Base-by-base conservation (phyloP, 1,140 invertebrate species). In the Trachymyrmex septentrionalis region DNA sequence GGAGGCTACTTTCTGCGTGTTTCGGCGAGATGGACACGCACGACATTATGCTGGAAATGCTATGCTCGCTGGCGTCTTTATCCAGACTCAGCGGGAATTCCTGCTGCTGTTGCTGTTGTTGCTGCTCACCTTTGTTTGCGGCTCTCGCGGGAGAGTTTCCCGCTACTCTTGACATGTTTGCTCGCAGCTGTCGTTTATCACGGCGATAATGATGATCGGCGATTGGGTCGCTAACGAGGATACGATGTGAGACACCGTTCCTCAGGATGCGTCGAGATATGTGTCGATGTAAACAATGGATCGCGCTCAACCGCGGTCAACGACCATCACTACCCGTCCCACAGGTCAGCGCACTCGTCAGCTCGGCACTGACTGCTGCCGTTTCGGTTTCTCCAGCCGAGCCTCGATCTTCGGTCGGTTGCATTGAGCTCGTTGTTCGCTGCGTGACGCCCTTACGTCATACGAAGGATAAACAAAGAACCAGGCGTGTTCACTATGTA, bases 1-100 rank as follows among this genome's bases (percentile, higher is more conserved):
- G 96, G 61, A 99, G 95, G 92, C 98, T 97, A 34, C 96, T 96
- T 92, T 98, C 97, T 0, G 98, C 97, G 95, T 98, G 98, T 87
- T 97, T 97, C 89, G 96, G 96, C 1, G 95, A 95, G 44, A 88
- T 80, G 10, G 93, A 92, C 24, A 90, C 80, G 81, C 89, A 93
- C 0, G 94, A 94, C 10, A 92, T 88, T 59, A 95, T 92, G 63
- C 95, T 95, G 7, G 94, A 95, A 71, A 96, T 93, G 86, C 95
- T 95, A 30, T 95, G 93, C 50, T 94, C 95, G 82, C 94, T 95
- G 10, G 85, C 91, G 80, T 93, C 94, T 88, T 92, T 94, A 88
- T 93, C 89, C 7, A 86, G 48, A 61, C 93, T 84, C 66, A 89
- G 63, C 2, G 67, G 24, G 53, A 88, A 81, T 55, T 94, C 92